Evolutionary conservation across 2,888 invertebrate species (phyloP).

Genomic region (Trissoscelio sp.): DNA sequence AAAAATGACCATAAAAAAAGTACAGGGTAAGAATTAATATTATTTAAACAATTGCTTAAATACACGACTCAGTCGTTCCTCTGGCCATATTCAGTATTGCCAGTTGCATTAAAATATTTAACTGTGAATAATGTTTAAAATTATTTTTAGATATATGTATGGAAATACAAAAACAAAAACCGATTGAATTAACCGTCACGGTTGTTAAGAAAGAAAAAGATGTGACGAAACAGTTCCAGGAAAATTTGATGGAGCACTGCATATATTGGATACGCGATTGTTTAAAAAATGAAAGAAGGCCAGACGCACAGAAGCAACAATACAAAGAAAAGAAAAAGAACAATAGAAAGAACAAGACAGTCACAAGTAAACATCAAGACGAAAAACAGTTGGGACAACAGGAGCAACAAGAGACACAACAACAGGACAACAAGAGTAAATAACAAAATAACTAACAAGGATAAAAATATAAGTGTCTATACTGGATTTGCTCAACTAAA

Average conservation of each 20-base stretch:
- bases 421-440: too few species aligned
- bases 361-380: too few species aligned
- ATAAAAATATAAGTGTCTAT: too few species aligned
- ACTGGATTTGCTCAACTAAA: too few species aligned
- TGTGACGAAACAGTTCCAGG: neutral
- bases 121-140: conserved; percentile 2
- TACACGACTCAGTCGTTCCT: too few species aligned
- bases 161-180: conserved; percentile 18
- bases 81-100: too few species aligned
- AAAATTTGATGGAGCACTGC: conserved; percentile 9
- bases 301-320: conserved; percentile 5
- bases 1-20: neutral
- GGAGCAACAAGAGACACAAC: too few species aligned
- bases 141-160: conserved; percentile 18
- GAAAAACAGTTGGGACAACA: too few species aligned
- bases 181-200: conserved; percentile 1
- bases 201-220: conserved; percentile 21
- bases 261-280: neutral
- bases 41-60: neutral
- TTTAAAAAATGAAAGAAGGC: conserved; percentile 19
- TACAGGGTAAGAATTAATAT: conserved; percentile 6
- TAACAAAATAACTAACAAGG: too few species aligned
- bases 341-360: too few species aligned
- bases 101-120: too few species aligned
- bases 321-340: neutral